These are phyloP conservation scores for Alca torda DNA, from an alignment of 2,797 vertebrate genomes.

Conservation along the genomic window DNA sequence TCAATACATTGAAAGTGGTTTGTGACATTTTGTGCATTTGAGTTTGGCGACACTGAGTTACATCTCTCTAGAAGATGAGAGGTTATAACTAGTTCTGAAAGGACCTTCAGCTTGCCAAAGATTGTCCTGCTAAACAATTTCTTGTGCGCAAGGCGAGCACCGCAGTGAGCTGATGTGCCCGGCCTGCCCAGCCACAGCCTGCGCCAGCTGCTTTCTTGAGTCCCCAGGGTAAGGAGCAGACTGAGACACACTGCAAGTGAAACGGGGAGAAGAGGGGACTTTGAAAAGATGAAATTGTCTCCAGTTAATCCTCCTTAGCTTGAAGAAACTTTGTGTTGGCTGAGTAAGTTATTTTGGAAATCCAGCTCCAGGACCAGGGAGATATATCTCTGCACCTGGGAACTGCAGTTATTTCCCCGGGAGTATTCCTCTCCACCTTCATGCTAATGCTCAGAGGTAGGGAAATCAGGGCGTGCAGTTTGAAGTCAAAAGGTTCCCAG, in stretches of 20 bases:
- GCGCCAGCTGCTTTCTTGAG: neutral
- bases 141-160: neutral
- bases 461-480: neutral
- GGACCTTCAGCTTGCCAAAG: neutral
- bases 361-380: neutral
- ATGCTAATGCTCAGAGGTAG: neutral
- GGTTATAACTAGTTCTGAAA: neutral
- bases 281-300: neutral
- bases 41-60: neutral
- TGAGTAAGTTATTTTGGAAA: neutral
- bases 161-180: neutral
- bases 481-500: neutral
- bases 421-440: neutral
- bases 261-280: neutral
- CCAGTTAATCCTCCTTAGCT: neutral
- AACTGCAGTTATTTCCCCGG: neutral
- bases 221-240: neutral
- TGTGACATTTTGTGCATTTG: neutral
- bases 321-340: neutral
- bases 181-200: rapidly evolving
- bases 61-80: neutral
- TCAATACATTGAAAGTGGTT: neutral
- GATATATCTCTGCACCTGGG: neutral
- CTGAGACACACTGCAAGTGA: neutral
- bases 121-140: neutral